phyloP scores from a whole-genome alignment of 2,797 vertebrate genomes.

The Premnoplex brunnescens region DNA sequence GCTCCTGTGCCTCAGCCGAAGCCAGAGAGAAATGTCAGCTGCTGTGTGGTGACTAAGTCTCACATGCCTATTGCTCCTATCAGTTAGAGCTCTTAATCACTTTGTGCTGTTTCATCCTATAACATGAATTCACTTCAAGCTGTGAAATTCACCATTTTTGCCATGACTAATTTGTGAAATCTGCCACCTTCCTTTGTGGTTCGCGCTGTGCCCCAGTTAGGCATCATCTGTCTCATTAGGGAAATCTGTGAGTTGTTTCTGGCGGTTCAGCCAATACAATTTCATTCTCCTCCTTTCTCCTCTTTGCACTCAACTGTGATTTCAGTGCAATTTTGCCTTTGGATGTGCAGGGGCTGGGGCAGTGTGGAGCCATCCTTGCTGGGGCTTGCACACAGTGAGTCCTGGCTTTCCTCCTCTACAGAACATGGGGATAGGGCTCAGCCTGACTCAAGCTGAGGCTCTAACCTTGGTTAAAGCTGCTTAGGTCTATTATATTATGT shows the following conservation, averaged over 20 bases:
- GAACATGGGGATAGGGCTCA: fast-evolving
- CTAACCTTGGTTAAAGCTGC: neutral
- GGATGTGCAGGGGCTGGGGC: neutral
- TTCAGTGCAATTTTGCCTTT: neutral
- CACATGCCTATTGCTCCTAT: conserved; percentile 52
- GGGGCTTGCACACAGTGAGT: neutral
- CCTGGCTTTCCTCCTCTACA: neutral
- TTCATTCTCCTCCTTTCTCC: neutral
- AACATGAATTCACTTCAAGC: conserved; percentile 41
- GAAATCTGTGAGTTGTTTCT: neutral
- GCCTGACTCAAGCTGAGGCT: neutral
- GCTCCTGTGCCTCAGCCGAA: neutral
- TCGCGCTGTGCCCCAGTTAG: conserved; percentile 10
- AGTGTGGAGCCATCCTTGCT: neutral
- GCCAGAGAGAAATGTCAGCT: neutral
- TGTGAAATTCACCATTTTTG: conserved; percentile 65
- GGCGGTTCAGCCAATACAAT: neutral
- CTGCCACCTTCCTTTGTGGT: conserved; percentile 43
- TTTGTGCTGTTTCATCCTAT: conserved; percentile 51
- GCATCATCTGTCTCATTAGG: conserved; percentile 1
- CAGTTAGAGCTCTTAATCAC: conserved; percentile 59
- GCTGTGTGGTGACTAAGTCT: conserved; percentile 54
- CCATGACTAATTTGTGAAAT: conserved; percentile 60
- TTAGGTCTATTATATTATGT: neutral
- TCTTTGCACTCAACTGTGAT: neutral